Evolutionary conservation across 2,113 vertebrate species (phyloP), one percentile per base, ranked within the genome.

Genomic region (Seriola rivoliana): DNA sequence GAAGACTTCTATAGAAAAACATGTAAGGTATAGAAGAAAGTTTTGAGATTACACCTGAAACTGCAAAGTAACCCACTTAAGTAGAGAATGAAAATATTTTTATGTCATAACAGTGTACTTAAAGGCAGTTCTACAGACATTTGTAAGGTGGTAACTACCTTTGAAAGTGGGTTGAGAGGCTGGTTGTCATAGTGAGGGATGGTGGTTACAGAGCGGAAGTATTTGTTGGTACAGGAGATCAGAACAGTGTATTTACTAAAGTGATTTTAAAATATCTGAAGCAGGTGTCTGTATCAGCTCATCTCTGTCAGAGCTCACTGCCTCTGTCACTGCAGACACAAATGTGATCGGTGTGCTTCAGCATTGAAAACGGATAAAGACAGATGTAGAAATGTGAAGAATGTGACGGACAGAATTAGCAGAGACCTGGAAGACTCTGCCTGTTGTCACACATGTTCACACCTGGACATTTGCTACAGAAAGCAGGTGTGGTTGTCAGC

Each of bases 401-500:
- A 68, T 75, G 72, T 72, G 8, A 65, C 6, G n/a, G 34, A 38
- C 52, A 44, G 17, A 38, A 4, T 75, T 19, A 21, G 3, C 46
- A 59, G 32, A 58, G 62, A 54, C 4, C 17, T 54, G 52, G 58
- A 71, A 42, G 40, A 38, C 25, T 2, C 40, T 14, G 25, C 14
- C 21, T 7, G 23, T 64, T 52, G 16, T 70, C 29, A 42, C 65
- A 63, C 46, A 12, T 40, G 63, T 44, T 21, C 21, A 60, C 59
- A 60, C 71, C 58, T 73, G 66, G 55, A 75, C 5, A 21, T 3
- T 29, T 50, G 44, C 16, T 59, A 5, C 64, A 71, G 63, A 70
- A 76, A 68, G 25, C 34, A 68, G 71, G 46, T 5, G 25, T 71
- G 59, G 32, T 60, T 38, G 32, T 32, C n/a, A 11, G 46, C n/a